These are phyloP conservation scores for Magallana nippona DNA, from an alignment of 2,888 invertebrate genomes.

Conservation along the genomic window DNA sequence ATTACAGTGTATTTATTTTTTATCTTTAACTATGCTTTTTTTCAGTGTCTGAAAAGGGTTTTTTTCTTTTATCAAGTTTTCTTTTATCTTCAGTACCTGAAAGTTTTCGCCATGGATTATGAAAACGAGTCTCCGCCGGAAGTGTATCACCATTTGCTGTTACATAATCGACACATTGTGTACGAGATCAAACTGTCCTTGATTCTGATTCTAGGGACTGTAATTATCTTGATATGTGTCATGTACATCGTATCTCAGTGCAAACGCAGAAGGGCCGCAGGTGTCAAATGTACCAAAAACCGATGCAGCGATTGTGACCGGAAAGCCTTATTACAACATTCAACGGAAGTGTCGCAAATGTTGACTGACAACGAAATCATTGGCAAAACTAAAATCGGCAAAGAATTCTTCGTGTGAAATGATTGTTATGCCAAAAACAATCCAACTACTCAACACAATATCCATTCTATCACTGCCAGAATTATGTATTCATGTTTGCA, in stretches of 20 bases:
- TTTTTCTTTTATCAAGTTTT: no score
- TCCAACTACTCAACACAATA: no score
- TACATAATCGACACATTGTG: slow-evolving; percentile 25
- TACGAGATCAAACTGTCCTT: slow-evolving; percentile 25
- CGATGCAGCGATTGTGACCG: background rate
- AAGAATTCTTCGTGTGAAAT: background rate
- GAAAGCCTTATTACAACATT: background rate
- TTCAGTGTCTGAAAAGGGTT: no score
- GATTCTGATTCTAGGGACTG: background rate
- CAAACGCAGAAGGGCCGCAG: background rate
- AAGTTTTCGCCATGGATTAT: background rate
- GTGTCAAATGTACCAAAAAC: background rate
- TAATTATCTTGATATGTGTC: background rate
- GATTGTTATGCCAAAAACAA: background rate
- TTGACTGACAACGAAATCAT: slow-evolving; percentile 25
- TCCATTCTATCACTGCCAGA: no score
- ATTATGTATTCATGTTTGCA: no score
- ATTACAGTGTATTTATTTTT: no score
- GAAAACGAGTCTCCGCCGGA: background rate
- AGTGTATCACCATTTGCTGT: slow-evolving; percentile 23
- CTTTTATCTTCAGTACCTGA: no score
- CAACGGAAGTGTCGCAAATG: background rate
- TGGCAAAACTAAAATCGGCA: background rate
- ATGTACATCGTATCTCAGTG: slow-evolving; percentile 29
- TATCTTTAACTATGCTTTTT: no score